Conservation (phyloP, 2,113 vertebrate genomes). For the Salvelinus alpinus region DNA sequence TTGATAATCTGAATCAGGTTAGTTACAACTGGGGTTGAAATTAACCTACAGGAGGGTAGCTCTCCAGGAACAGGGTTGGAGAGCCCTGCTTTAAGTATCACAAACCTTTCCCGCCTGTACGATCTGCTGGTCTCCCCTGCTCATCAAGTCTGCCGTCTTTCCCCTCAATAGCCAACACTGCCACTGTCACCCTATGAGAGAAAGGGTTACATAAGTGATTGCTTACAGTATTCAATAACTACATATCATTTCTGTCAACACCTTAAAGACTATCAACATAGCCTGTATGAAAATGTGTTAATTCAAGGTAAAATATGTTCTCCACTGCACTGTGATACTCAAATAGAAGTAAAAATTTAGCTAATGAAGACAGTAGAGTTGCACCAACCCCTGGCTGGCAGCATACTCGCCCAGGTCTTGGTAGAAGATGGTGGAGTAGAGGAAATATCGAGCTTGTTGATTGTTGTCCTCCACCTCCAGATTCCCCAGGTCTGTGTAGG, state of each 20-base stretch:
- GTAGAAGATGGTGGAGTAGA: slow-evolving; percentile 76
- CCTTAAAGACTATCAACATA: too few relatives aligned
- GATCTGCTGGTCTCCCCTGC: slow-evolving; percentile 73
- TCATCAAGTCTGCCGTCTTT: slow-evolving; percentile 77
- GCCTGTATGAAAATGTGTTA: too few relatives aligned
- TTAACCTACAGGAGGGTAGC: too few relatives aligned
- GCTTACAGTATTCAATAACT: too few relatives aligned
- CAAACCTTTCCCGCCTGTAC: slow-evolving; percentile 75
- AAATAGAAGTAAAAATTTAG: not conserved
- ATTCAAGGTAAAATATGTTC: too few relatives aligned
- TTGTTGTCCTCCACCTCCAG: slow-evolving; percentile 68
- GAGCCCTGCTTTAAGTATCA: not conserved
- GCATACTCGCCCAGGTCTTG: slow-evolving; percentile 71
- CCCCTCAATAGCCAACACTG: slow-evolving; percentile 75
- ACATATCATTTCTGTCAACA: too few relatives aligned
- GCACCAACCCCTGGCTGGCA: slow-evolving; percentile 62
- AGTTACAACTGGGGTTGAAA: too few relatives aligned
- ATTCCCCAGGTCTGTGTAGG: slow-evolving; percentile 74
- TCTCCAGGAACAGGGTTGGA: too few relatives aligned
- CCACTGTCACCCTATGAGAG: slow-evolving; percentile 74
- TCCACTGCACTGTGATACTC: too few relatives aligned
- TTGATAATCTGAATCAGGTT: too few relatives aligned
- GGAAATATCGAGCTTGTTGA: slow-evolving; percentile 36
- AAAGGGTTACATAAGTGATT: slow-evolving; percentile 1
- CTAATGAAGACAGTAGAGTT: not conserved